Evolutionary conservation across 2,113 vertebrate genomes (phyloP).

Genomic region (Dipodomys merriami): DNA sequence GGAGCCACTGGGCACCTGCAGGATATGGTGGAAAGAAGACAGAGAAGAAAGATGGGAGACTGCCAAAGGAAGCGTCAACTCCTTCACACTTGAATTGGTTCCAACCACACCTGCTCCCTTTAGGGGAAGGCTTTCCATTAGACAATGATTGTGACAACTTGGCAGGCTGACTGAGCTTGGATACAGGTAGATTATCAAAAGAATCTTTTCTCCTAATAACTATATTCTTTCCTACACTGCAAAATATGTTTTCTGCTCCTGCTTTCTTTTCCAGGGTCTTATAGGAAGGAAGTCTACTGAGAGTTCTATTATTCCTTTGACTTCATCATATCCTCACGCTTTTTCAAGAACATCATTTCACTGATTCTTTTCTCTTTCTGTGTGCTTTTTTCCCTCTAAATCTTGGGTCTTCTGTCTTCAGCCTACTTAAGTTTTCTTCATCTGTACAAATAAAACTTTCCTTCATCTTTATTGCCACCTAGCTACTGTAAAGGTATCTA

Average conservation of each 20-base stretch:
- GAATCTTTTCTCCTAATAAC: slow-evolving; percentile 53
- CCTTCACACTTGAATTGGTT: slow-evolving; percentile 70
- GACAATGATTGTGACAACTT: slow-evolving; percentile 72
- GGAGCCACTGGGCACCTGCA: slow-evolving; percentile 65
- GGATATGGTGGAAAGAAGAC: slow-evolving; percentile 42
- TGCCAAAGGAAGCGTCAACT: slow-evolving; percentile 68
- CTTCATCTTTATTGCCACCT: not conserved
- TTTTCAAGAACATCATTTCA: not conserved
- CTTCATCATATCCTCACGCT: not conserved
- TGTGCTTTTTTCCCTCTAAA: not conserved
- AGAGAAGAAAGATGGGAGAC: slow-evolving; percentile 65
- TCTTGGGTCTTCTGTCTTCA: not conserved
- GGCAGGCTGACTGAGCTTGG: slow-evolving; percentile 65
- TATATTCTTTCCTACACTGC: not conserved
- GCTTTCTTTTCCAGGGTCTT: not conserved
- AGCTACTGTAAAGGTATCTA: not conserved
- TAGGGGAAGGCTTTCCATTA: slow-evolving; percentile 77
- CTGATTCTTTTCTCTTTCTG: not conserved
- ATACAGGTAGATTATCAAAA: slow-evolving; percentile 75
- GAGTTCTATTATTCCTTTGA: not conserved
- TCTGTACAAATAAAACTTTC: not conserved
- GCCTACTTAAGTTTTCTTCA: not conserved
- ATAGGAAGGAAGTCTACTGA: not conserved
- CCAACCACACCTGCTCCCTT: slow-evolving; percentile 81
- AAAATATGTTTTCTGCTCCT: slow-evolving; percentile 10